Evolutionary conservation across 1,140 invertebrate species (phyloP).

Genomic region (Aphelenchoides fujianensis): DNA sequence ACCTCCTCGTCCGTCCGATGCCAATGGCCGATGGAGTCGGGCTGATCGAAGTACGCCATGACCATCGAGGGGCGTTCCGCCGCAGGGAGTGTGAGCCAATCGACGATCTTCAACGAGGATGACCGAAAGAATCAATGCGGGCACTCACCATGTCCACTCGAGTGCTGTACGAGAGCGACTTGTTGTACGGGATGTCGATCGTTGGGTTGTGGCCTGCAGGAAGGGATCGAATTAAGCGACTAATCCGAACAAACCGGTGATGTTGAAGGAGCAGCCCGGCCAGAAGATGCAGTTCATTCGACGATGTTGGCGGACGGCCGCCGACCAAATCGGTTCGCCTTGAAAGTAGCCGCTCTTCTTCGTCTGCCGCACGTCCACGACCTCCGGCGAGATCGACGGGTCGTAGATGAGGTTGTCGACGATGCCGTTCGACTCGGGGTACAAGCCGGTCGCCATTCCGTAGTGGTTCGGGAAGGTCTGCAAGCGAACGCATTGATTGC

Average conservation of each 20-base stretch:
- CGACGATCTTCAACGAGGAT: slow-evolving; percentile 63
- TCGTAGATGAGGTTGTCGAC: slow-evolving; percentile 71
- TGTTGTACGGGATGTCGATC: slow-evolving; percentile 38
- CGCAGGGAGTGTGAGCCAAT: slow-evolving; percentile 69
- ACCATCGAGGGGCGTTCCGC: slow-evolving; percentile 64
- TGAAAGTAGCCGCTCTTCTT: slow-evolving; percentile 36
- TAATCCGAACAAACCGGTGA: slow-evolving; percentile 37
- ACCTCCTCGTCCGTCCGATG: slow-evolving; percentile 48
- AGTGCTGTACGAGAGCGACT: slow-evolving; percentile 34
- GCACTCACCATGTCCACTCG: slow-evolving; percentile 44
- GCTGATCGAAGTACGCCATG: slow-evolving; percentile 73
- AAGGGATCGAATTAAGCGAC: not conserved
- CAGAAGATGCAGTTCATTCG: slow-evolving; percentile 49
- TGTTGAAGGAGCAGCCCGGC: slow-evolving; percentile 49
- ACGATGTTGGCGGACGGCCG: slow-evolving; percentile 39
- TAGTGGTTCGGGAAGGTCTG: slow-evolving; percentile 79
- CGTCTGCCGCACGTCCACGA: slow-evolving; percentile 41
- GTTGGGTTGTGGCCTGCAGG: slow-evolving; percentile 45
- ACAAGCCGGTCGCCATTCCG: slow-evolving; percentile 74
- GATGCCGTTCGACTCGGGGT: slow-evolving; percentile 74
- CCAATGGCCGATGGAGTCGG: slow-evolving; percentile 67
- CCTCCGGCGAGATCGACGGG: slow-evolving; percentile 57
- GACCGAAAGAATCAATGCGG: not conserved
- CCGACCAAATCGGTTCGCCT: slow-evolving; percentile 50
- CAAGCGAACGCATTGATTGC: no score